These are phyloP conservation scores for Gymnodraco acuticeps DNA, from an alignment of 2,797 vertebrate species.

Conservation along the genomic window DNA sequence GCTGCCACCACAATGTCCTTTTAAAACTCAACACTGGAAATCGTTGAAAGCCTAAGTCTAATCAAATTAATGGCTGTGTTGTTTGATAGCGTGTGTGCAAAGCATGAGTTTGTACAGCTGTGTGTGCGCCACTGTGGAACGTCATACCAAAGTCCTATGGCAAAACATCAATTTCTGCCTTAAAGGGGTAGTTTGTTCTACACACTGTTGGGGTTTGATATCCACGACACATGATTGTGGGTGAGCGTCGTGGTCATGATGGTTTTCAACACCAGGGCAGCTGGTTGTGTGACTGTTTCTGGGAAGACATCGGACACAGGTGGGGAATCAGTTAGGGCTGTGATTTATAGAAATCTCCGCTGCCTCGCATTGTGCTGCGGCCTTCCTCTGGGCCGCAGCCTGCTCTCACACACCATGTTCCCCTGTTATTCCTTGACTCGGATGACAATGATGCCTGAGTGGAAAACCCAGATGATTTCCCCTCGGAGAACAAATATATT, in stretches of 20 bases:
- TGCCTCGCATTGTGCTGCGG: constrained; percentile 73
- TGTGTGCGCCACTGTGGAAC: constrained; percentile 35
- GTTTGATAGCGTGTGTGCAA: constrained; percentile 52
- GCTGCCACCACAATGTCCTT: constrained; percentile 54
- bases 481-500: constrained; percentile 57
- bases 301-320: constrained; percentile 79
- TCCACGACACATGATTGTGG: constrained; percentile 44
- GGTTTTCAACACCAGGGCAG: constrained; percentile 61
- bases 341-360: constrained; percentile 78
- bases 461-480: constrained; percentile 63
- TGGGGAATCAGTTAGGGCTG: constrained; percentile 79
- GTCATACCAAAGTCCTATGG: constrained; percentile 32
- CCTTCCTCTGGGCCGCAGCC: constrained; percentile 74
- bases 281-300: constrained; percentile 73
- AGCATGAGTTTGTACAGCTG: constrained; percentile 58
- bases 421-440: constrained; percentile 56
- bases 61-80: constrained; percentile 56
- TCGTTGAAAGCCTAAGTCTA: constrained; percentile 37
- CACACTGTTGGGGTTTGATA: constrained; percentile 29
- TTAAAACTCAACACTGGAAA: constrained; percentile 61
- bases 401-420: constrained; percentile 59
- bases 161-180: constrained; percentile 50
- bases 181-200: constrained; percentile 52
- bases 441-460: constrained; percentile 70
- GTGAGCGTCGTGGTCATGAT: constrained; percentile 23